phyloP scores from a whole-genome alignment of 2,888 invertebrate species.

The Agrenia bidenticulata region DNA sequence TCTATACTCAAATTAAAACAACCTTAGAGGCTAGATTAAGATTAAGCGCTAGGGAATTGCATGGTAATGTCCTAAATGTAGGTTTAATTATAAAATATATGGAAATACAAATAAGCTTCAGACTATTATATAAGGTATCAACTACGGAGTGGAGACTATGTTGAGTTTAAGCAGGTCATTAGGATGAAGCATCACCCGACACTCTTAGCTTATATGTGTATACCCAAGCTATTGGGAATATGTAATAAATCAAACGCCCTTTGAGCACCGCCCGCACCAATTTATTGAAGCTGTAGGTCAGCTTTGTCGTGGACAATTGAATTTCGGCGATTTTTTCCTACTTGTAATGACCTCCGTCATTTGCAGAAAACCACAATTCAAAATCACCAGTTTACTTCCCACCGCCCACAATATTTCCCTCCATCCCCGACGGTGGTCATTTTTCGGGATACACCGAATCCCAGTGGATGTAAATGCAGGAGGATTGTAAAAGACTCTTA shows the following conservation, averaged over 20 bases:
- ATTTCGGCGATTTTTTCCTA: conserved; percentile 15
- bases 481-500: too few relatives aligned
- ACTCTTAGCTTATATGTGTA: conserved; percentile 10
- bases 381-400: conserved; percentile 19
- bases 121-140: too few relatives aligned
- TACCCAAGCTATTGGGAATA: not conserved
- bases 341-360: conserved; percentile 17
- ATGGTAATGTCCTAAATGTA: too few relatives aligned
- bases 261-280: not conserved
- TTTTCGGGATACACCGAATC: too few relatives aligned
- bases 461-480: too few relatives aligned
- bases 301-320: conserved; percentile 21
- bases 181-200: conserved; percentile 22
- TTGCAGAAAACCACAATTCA: conserved; percentile 20
- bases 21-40: too few relatives aligned
- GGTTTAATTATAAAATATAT: too few relatives aligned
- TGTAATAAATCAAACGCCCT: conserved; percentile 2
- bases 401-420: not conserved
- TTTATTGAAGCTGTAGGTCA: not conserved
- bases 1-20: not conserved
- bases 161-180: too few relatives aligned
- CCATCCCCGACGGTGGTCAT: too few relatives aligned
- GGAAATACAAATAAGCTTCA: too few relatives aligned
- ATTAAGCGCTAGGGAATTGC: too few relatives aligned
- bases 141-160: too few relatives aligned